Percentiles rank a stretch among this genome's conserved stretches.
Conservation (phyloP, 2,888 invertebrate species). For the Neoitamus cyanurus region DNA sequence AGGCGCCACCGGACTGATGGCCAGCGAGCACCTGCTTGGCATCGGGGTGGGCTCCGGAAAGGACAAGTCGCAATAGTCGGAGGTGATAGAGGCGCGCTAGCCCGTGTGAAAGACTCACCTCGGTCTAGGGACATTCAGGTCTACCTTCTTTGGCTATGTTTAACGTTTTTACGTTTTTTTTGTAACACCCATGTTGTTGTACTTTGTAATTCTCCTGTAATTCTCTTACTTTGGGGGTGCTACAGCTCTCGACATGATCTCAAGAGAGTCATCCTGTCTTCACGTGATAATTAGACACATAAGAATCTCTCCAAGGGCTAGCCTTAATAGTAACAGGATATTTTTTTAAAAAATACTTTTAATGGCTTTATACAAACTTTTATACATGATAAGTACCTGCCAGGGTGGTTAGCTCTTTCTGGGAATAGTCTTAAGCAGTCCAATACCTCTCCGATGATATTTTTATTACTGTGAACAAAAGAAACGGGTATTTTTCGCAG, state of each 20-base stretch:
- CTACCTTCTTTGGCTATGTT: conserved; percentile 3
- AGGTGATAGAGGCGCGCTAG: background rate
- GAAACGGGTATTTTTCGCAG: background rate
- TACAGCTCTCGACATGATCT: conserved; percentile 38
- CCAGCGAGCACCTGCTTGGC: conserved; percentile 74
- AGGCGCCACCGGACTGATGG: conserved; percentile 74
- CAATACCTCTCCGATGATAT: conserved; percentile 21
- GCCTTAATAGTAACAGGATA: conserved; percentile 30
- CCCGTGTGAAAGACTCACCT: background rate
- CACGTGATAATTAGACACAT: conserved; percentile 43
- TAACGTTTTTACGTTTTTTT: background rate
- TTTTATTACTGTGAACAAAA: background rate
- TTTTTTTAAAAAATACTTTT: conserved; percentile 21
- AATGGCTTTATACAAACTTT: conserved; percentile 10
- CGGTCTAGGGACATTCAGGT: background rate
- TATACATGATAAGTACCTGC: conserved; percentile 38
- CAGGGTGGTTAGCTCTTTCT: conserved; percentile 27
- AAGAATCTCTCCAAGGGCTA: conserved; percentile 43
- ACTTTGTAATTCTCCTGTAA: background rate
- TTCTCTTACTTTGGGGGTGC: conserved; percentile 29
- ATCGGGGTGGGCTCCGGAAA: conserved; percentile 64
- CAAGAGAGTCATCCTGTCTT: conserved; percentile 45
- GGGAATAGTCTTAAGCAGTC: conserved; percentile 36
- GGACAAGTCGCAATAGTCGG: conserved; percentile 36
- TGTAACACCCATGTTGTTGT: conserved; percentile 2